Percentiles rank a stretch among this genome's conserved stretches.
phyloP scores from a whole-genome alignment of 2,113 vertebrate species.

The Stictonetta naevosa region DNA sequence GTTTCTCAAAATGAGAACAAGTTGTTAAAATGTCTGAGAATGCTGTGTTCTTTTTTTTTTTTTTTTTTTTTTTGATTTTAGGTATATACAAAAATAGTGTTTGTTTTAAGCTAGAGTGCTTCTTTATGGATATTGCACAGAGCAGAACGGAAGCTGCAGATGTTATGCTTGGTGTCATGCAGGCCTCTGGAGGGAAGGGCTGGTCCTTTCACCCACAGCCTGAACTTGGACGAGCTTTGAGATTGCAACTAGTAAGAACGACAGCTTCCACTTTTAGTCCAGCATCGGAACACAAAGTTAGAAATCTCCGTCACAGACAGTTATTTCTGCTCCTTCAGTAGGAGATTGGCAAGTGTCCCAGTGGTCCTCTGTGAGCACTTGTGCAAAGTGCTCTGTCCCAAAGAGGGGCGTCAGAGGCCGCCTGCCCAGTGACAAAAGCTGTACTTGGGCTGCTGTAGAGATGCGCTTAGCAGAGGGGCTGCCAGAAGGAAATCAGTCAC shows the following conservation, averaged over 20 bases:
- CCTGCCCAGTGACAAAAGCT: not conserved
- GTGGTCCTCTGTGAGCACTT: not conserved
- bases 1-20: conserved; percentile 42
- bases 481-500: not conserved
- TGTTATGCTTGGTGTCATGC: conserved; percentile 73
- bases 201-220: not conserved
- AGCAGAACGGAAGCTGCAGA: conserved; percentile 63
- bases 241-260: not conserved
- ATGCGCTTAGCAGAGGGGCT: not conserved
- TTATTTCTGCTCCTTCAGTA: not conserved
- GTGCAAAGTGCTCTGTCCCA: not conserved
- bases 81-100: no score
- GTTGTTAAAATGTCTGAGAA: conserved; percentile 46
- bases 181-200: conserved; percentile 46
- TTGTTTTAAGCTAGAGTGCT: conserved; percentile 35
- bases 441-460: rapidly evolving
- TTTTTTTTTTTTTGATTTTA: no score
- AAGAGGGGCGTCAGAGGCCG: not conserved
- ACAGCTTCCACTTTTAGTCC: not conserved
- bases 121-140: conserved; percentile 25
- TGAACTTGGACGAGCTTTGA: conserved; percentile 1
- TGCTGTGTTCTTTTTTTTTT: not conserved
- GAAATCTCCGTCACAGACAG: not conserved
- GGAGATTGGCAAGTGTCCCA: not conserved
- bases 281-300: not conserved